Conservation (phyloP, 2,113 vertebrate species). For the Mesitornis unicolor region DNA sequence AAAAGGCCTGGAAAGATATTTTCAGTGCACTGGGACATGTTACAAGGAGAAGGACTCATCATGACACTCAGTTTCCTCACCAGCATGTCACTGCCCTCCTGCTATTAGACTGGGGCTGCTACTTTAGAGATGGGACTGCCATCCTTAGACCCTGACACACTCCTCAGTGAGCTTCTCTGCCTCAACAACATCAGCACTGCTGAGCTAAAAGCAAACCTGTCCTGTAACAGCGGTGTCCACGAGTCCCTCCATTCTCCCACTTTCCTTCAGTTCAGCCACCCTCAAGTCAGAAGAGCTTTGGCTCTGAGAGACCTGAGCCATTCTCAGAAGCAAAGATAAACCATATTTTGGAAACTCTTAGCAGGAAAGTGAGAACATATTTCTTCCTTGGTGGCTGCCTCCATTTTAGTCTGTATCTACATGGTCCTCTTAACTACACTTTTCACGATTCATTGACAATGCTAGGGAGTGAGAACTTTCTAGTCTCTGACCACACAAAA, state of each 20-base stretch:
- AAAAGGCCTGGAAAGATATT: not conserved
- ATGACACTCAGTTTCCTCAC: not conserved
- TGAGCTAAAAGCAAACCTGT: not conserved
- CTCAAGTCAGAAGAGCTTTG: not conserved
- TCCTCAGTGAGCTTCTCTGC: not conserved
- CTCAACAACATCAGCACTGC: not conserved
- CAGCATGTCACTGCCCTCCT: not conserved
- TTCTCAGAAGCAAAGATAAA: not conserved
- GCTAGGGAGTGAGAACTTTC: not conserved
- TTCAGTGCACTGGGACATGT: not conserved
- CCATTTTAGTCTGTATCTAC: not conserved
- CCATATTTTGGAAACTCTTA: not conserved
- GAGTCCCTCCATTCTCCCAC: not conserved
- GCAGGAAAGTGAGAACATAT: not conserved
- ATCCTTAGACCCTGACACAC: fast-evolving
- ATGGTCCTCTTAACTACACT: not conserved
- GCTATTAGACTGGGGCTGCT: not conserved
- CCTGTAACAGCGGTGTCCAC: not conserved
- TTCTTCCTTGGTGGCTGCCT: not conserved
- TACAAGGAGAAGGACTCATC: not conserved
- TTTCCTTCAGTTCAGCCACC: not conserved
- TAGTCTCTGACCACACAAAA: not conserved
- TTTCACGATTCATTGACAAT: not conserved
- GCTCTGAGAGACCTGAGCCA: not conserved
- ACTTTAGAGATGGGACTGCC: not conserved